A percentile compares a stretch with the other conserved stretches of the same genome.
These are phyloP conservation scores for Bubo bubo DNA, from an alignment of 2,113 vertebrate genomes.

Conservation along the genomic window DNA sequence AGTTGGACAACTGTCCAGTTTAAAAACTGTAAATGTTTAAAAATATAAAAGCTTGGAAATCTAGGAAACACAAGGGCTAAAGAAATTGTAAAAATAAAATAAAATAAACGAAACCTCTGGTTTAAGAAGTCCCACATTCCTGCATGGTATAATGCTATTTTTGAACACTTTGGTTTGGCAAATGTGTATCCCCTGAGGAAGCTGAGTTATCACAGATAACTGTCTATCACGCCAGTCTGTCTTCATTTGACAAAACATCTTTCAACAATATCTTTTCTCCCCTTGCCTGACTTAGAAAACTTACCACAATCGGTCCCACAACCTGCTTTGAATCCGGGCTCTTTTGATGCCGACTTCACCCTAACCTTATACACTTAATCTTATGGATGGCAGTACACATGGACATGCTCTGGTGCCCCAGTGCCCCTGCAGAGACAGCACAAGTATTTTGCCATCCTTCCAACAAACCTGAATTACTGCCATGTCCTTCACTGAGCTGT, in stretches of 20 bases:
- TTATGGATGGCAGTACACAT: neutral
- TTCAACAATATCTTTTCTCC: neutral
- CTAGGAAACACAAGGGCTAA: neutral
- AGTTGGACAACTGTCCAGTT: neutral
- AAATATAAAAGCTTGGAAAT: neutral
- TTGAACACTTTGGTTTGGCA: neutral
- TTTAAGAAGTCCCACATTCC: neutral
- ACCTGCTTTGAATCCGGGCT: neutral
- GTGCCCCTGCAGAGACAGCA: neutral
- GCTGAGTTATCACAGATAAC: neutral
- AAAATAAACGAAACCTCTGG: neutral
- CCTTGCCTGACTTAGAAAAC: neutral
- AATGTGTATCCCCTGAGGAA: neutral
- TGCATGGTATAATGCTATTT: neutral
- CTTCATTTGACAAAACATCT: neutral
- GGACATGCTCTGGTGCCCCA: neutral
- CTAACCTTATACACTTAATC: no score
- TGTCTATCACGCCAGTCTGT: neutral
- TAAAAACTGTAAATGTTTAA: neutral
- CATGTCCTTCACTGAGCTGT: conserved; percentile 50
- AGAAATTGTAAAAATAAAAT: neutral
- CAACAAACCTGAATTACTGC: conserved; percentile 41
- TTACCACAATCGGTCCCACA: neutral
- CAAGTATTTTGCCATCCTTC: neutral
- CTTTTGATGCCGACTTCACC: neutral